These are phyloP conservation scores for Pygocentrus nattereri DNA, from an alignment of 2,797 vertebrate genomes.

Conservation along the genomic window DNA sequence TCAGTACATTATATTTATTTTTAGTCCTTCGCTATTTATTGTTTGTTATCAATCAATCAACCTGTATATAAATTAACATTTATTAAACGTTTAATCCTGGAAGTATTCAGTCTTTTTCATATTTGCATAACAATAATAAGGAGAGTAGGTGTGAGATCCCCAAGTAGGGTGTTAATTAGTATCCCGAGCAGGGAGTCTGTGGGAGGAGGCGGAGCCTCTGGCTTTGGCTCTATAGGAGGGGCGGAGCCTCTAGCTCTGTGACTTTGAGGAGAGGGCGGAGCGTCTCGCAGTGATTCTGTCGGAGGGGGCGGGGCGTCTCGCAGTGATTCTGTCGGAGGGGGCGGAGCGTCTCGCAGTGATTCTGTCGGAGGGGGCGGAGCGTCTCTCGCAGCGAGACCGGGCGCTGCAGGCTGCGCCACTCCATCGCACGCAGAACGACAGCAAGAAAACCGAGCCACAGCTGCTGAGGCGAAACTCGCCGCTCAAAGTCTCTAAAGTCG, in stretches of 20 bases:
- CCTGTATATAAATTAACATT: no score
- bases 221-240: background rate
- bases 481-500: background rate
- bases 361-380: conserved; percentile 55
- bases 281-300: background rate
- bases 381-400: background rate
- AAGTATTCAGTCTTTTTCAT: no score
- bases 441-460: conserved; percentile 14
- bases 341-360: conserved; percentile 37
- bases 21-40: no score
- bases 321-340: conserved; percentile 30
- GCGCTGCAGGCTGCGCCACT: conserved; percentile 21
- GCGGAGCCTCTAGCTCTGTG: background rate
- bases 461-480: background rate
- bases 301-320: conserved; percentile 52
- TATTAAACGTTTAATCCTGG: no score
- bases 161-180: no score
- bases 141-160: no score
- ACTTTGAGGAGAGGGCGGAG: background rate
- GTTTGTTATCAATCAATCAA: no score
- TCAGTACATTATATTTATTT: no score
- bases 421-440: conserved; percentile 15
- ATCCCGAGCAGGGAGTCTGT: background rate
- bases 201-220: conserved; percentile 27
- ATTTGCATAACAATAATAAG: no score